phyloP scores from a whole-genome alignment of 1,140 invertebrate species.

The Drosophila albomicans region DNA sequence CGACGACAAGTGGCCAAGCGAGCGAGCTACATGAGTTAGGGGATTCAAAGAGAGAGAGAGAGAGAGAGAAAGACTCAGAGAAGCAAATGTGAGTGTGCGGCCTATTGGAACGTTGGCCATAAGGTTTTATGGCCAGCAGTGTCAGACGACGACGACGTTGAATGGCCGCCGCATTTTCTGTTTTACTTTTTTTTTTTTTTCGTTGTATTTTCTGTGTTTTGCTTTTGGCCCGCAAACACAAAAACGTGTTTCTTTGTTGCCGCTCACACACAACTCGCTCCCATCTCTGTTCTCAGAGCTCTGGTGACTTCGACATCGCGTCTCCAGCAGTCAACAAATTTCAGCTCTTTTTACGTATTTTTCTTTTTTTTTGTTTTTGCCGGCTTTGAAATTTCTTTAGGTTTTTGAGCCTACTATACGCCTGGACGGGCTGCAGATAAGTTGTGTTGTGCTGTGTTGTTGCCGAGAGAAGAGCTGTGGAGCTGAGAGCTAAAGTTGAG shows the following conservation, averaged over 20 bases:
- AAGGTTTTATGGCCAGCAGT: conserved; percentile 72
- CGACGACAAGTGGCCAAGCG: conserved; percentile 65
- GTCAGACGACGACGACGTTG: conserved; percentile 38
- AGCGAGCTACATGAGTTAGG: neutral
- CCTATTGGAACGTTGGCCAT: conserved; percentile 79
- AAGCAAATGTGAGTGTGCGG: conserved; percentile 52
- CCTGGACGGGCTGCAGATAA: conserved; percentile 20
- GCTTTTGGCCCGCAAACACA: conserved; percentile 66
- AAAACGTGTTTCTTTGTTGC: conserved; percentile 76
- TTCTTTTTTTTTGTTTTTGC: conserved; percentile 59
- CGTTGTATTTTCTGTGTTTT: conserved; percentile 42
- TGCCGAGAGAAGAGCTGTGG: conserved; percentile 22
- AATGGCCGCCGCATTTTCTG: conserved; percentile 35
- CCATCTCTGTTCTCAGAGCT: neutral
- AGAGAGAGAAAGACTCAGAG: neutral
- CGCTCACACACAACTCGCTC: conserved; percentile 8
- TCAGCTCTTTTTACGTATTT: conserved; percentile 23
- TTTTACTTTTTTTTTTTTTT: conserved; percentile 45
- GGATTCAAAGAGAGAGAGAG: neutral
- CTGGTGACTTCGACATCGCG: conserved; percentile 8
- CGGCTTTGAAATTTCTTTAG: conserved; percentile 65
- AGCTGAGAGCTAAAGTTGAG: conserved; percentile 21
- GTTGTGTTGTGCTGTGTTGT: conserved; percentile 3
- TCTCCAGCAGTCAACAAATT: conserved; percentile 9
- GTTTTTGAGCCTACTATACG: conserved; percentile 48